A percentile compares a stretch with the other conserved stretches of the same genome.
These are phyloP conservation scores for Dicyema japonicum DNA, from an alignment of 1,140 invertebrate species.

Conservation along the genomic window DNA sequence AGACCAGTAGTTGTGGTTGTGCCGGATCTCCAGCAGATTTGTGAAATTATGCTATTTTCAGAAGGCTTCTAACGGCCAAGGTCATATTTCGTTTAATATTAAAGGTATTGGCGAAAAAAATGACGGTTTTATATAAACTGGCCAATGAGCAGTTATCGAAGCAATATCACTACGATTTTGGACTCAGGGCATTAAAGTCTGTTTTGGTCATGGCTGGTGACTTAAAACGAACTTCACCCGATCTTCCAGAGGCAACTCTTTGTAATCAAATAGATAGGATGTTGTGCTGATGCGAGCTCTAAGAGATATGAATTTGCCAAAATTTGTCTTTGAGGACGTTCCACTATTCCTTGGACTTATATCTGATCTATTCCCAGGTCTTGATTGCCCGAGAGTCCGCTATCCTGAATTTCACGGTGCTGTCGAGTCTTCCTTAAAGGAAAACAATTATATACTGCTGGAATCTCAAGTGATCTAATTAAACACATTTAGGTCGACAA, in stretches of 20 bases:
- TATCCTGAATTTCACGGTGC: conserved; percentile 49
- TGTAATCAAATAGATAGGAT: conserved; percentile 16
- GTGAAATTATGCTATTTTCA: conserved; percentile 54
- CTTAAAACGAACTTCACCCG: conserved; percentile 35
- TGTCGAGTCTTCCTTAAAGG: conserved; percentile 30
- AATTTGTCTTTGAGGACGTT: conserved; percentile 57
- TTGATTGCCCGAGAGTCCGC: conserved; percentile 43
- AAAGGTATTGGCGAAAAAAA: conserved; percentile 48
- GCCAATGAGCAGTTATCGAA: conserved; percentile 51
- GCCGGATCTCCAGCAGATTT: conserved; percentile 55
- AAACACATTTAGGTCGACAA: conserved; percentile 33
- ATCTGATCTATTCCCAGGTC: conserved; percentile 47
- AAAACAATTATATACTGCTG: conserved; percentile 35
- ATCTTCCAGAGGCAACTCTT: conserved; percentile 29
- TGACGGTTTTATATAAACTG: conserved; percentile 51
- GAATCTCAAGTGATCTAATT: conserved; percentile 31
- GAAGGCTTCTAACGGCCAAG: conserved; percentile 54
- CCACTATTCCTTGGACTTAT: conserved; percentile 52
- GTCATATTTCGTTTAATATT: conserved; percentile 14
- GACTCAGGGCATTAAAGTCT: conserved; percentile 47
- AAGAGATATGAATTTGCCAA: conserved; percentile 58
- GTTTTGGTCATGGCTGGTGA: conserved; percentile 56
- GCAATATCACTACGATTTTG: conserved; percentile 67
- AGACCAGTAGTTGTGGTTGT: conserved; percentile 53
- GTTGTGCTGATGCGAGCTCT: conserved; percentile 52